These are phyloP conservation scores for Sula dactylatra DNA, from an alignment of 2,113 vertebrate species.

Conservation along the genomic window DNA sequence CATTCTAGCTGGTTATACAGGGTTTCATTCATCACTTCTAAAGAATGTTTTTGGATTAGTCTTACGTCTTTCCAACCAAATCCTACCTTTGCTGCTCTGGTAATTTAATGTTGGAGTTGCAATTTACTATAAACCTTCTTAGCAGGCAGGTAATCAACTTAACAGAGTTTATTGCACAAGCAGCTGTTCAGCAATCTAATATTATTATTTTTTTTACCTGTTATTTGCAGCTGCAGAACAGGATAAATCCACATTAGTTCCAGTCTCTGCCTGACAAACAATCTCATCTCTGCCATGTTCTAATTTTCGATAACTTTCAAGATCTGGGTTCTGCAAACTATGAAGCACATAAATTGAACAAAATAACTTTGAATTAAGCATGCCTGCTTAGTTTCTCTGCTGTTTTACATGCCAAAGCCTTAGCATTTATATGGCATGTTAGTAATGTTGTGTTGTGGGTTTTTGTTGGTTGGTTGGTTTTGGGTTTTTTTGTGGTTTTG, in stretches of 20 bases:
- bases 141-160: constrained; percentile 67
- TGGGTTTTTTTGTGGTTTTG: not conserved
- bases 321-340: not conserved
- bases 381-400: not conserved
- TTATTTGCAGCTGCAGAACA: constrained; percentile 56
- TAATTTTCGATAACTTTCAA: constrained; percentile 29
- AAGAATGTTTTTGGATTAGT: not conserved
- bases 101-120: constrained; percentile 57
- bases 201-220: constrained; percentile 48
- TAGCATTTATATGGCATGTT: not conserved
- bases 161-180: constrained; percentile 56
- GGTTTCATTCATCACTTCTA: constrained; percentile 22
- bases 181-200: constrained; percentile 61
- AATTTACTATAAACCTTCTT: constrained; percentile 63
- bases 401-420: not conserved
- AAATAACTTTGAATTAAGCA: not conserved
- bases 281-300: constrained; percentile 14
- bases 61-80: constrained; percentile 18
- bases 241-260: constrained; percentile 51
- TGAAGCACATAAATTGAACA: not conserved
- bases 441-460: too few species aligned
- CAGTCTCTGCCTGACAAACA: constrained; percentile 29
- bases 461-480: too few species aligned
- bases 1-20: not conserved
- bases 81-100: constrained; percentile 19